Conservation (phyloP, 1,140 invertebrate species). For the Neoseiulus cucumeris region DNA sequence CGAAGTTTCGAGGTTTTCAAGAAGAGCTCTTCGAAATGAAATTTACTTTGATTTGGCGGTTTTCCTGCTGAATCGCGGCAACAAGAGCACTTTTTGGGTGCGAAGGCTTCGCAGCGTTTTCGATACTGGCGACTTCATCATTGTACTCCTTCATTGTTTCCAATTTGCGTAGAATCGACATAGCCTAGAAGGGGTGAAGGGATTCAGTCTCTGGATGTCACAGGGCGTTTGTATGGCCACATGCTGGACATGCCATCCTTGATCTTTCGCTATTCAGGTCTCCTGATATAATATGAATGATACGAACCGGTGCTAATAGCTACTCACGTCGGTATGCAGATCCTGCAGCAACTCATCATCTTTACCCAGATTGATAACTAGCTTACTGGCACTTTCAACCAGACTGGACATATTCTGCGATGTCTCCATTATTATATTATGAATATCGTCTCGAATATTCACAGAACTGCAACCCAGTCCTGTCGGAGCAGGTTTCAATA, state of each 20-base stretch:
- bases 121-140: neutral
- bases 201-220: too few species aligned
- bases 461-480: neutral
- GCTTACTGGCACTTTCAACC: neutral
- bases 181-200: neutral
- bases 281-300: too few species aligned
- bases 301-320: too few species aligned
- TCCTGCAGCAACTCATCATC: neutral
- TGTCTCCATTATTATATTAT: neutral
- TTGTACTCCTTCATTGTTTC: constrained; percentile 4
- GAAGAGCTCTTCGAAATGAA: too few species aligned
- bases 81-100: neutral
- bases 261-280: too few species aligned
- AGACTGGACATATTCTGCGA: neutral
- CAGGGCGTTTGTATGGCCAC: too few species aligned
- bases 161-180: neutral
- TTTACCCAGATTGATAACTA: neutral
- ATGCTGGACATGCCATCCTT: too few species aligned
- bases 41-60: neutral
- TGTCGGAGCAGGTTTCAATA: too few species aligned
- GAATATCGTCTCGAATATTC: neutral
- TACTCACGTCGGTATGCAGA: neutral
- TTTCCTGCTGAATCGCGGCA: constrained; percentile 3
- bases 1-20: too few species aligned
- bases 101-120: neutral